These are phyloP conservation scores for Lethenteron camtschaticum DNA, from an alignment of 2,113 vertebrate species.

Conservation along the genomic window DNA sequence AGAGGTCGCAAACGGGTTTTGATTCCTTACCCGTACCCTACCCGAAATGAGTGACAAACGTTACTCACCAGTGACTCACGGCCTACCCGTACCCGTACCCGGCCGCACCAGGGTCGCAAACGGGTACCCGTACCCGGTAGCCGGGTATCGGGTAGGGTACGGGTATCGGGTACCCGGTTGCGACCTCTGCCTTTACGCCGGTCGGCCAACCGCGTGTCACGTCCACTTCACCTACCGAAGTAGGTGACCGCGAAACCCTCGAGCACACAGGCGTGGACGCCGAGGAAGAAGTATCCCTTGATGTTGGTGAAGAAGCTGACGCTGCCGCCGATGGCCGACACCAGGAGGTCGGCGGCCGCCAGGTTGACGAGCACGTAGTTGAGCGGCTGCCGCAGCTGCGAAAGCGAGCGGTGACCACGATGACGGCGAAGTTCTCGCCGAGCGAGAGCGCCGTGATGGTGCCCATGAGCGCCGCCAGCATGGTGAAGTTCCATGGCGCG, in stretches of 20 bases:
- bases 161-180: too few relatives aligned
- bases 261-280: slow-evolving; percentile 46
- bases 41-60: too few relatives aligned
- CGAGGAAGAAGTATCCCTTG: slow-evolving; percentile 57
- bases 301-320: slow-evolving; percentile 54
- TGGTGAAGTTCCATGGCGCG: slow-evolving; percentile 48
- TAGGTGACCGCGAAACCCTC: slow-evolving; percentile 69
- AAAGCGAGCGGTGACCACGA: slow-evolving; percentile 54
- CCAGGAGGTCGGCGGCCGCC: slow-evolving; percentile 52
- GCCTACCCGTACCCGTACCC: too few relatives aligned
- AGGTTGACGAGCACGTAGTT: slow-evolving; percentile 69
- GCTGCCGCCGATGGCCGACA: slow-evolving; percentile 42
- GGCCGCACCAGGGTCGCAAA: too few relatives aligned
- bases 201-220: too few relatives aligned
- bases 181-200: too few relatives aligned
- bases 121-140: too few relatives aligned
- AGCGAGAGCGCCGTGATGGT: slow-evolving; percentile 44
- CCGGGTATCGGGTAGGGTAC: too few relatives aligned
- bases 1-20: too few relatives aligned
- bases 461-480: slow-evolving; percentile 47
- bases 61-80: too few relatives aligned
- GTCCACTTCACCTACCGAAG: slow-evolving; percentile 37
- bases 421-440: slow-evolving; percentile 51
- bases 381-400: slow-evolving; percentile 47
- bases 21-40: too few relatives aligned